Evolutionary conservation across 2,113 vertebrate genomes (phyloP), one percentile per base, ranked within the genome.

Genomic region (Pagrus major): DNA sequence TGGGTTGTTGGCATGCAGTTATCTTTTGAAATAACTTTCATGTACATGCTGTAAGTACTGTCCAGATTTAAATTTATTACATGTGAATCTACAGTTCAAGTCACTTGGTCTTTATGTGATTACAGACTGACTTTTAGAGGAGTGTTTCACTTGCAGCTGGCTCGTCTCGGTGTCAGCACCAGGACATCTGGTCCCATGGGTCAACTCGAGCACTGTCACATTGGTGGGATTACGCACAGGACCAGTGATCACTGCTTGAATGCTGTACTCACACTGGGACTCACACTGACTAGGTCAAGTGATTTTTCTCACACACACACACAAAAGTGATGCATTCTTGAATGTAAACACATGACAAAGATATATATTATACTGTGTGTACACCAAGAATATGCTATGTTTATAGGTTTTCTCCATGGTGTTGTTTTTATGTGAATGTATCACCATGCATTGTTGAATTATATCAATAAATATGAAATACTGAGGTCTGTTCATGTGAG

Each of bases 351-450:
- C 25, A 18, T 49, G 31, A 33, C 63, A 74, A 63, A 49, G 1
- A 55, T 52, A 52, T 58, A 69, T 80, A 60, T 73, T 55, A 68
- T 54, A 65, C 9, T 74, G 27, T 78, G 71, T 74, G 35, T 69
- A 80, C 46, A 72, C 39, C 63, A 60, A 75, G 11, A 65, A 83
- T 79, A 80, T 78, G 68, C 77, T 83, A 44, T 83, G n/a, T 79
- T 76, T 84, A 37, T 65, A 58, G 3, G 18, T 77, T 80, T 84
- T 67, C 42, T 58, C 47, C 51, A 81, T 80, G 47, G 65, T 87
- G 71, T 58, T 85, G 77, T 85, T 86, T 76, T 80, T 42, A 82
- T 68, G 81, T 91, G 70, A 89, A 77, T 86, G 84, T 90, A 71
- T 75, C 46, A 78, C 51, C 35, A 71, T 89, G 60, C 51, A 42